These are phyloP conservation scores for Lophotis ruficrista DNA, from an alignment of 2,113 vertebrate genomes.

Conservation along the genomic window DNA sequence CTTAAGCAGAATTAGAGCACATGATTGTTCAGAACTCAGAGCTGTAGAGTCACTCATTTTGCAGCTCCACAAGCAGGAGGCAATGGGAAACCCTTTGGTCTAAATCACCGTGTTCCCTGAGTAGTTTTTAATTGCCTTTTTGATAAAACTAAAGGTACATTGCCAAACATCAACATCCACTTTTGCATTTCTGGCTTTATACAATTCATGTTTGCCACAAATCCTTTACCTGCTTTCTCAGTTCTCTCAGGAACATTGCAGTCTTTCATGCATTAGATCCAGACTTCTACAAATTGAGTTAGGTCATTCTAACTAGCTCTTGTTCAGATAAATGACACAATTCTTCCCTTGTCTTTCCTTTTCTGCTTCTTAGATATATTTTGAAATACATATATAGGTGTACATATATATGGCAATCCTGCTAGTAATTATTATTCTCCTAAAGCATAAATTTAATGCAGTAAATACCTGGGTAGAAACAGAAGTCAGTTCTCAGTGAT, in stretches of 20 bases:
- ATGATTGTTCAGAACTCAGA: background rate
- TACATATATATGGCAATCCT: background rate
- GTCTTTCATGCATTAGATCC: background rate
- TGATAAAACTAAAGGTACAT: background rate
- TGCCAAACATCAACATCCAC: background rate
- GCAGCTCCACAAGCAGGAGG: background rate
- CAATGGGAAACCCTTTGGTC: background rate
- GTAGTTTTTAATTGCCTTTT: background rate
- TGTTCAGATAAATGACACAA: background rate
- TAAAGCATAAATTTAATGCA: background rate
- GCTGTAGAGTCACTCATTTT: background rate
- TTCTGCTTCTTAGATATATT: background rate
- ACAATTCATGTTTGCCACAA: background rate
- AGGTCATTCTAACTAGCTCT: background rate
- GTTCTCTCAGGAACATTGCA: background rate
- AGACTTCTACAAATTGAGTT: background rate
- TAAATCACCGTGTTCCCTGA: background rate
- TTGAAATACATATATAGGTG: background rate
- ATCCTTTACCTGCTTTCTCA: background rate
- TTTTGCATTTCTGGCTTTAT: background rate
- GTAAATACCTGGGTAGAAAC: background rate
- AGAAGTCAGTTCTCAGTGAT: background rate
- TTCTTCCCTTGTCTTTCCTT: background rate
- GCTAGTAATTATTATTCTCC: background rate
- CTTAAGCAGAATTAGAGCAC: constrained; percentile 48